phyloP scores from a whole-genome alignment of 2,797 vertebrate species.

The Arctocebus calabarensis region DNA sequence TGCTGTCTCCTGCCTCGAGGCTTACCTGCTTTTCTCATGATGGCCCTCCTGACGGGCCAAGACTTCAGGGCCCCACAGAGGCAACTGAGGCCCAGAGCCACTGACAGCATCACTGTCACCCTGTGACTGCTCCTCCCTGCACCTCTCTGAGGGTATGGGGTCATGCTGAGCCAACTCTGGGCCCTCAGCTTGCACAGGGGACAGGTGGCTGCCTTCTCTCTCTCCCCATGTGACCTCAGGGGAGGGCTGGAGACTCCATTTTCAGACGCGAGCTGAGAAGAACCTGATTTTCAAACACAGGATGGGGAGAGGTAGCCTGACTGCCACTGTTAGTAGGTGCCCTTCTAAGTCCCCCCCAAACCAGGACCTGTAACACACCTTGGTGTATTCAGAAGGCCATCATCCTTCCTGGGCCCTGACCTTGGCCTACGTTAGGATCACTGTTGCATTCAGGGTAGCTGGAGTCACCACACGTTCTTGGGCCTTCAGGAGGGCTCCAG shows the following conservation, averaged over 20 bases:
- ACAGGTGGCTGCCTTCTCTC: not conserved
- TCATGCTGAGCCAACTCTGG: not conserved
- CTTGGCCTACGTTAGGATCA: not conserved
- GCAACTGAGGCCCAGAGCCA: not conserved
- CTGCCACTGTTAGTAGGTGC: not conserved
- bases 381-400: not conserved
- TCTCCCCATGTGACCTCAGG: not conserved
- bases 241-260: not conserved
- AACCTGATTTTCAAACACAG: not conserved
- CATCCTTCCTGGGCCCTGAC: not conserved
- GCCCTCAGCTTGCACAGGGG: not conserved
- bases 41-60: not conserved
- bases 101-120: not conserved
- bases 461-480: accelerated
- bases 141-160: not conserved
- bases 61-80: too few species aligned
- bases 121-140: not conserved
- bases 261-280: not conserved
- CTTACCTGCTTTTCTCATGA: not conserved
- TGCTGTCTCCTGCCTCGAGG: not conserved
- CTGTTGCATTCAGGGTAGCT: not conserved
- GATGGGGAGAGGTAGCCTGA: not conserved
- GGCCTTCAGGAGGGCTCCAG: not conserved
- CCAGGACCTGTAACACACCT: not conserved
- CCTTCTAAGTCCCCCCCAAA: not conserved